A percentile compares a stretch with the other conserved stretches of the same genome.
Evolutionary conservation across 2,797 vertebrate species (phyloP).

Genomic region (Halcyon smyrnensis): DNA sequence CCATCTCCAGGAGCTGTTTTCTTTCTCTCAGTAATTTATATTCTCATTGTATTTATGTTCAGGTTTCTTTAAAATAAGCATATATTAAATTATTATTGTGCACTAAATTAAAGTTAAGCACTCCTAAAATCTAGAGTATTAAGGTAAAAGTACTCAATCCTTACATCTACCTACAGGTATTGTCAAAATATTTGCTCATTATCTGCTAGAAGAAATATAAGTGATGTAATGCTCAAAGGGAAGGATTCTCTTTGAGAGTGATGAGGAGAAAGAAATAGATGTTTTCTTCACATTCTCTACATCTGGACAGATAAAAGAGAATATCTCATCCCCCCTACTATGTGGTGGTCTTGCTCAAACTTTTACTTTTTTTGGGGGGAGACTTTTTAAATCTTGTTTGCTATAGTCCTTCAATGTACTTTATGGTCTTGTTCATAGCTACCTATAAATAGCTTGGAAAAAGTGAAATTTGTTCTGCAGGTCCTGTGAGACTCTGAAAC

Average conservation of each 20-base stretch:
- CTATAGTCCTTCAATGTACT: fast-evolving
- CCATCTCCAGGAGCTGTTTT: neutral
- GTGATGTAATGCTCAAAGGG: neutral
- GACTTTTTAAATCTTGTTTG: neutral
- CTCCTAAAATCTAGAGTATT: neutral
- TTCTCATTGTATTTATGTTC: neutral
- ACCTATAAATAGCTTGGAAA: neutral
- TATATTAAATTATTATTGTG: neutral
- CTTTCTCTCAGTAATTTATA: neutral
- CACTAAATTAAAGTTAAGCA: neutral
- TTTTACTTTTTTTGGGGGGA: fast-evolving
- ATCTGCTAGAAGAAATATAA: neutral
- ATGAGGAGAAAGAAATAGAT: neutral
- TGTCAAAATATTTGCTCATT: neutral
- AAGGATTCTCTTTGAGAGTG: neutral
- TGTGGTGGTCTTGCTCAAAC: neutral
- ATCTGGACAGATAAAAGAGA: neutral
- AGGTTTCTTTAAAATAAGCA: neutral
- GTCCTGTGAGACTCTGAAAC: neutral
- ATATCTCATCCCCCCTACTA: neutral
- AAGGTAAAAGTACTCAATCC: neutral
- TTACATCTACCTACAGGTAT: neutral
- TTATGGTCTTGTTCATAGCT: neutral
- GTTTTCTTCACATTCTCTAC: neutral
- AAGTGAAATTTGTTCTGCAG: neutral